Conservation (phyloP, 2,888 invertebrate species). For the Aphrophora alni region DNA sequence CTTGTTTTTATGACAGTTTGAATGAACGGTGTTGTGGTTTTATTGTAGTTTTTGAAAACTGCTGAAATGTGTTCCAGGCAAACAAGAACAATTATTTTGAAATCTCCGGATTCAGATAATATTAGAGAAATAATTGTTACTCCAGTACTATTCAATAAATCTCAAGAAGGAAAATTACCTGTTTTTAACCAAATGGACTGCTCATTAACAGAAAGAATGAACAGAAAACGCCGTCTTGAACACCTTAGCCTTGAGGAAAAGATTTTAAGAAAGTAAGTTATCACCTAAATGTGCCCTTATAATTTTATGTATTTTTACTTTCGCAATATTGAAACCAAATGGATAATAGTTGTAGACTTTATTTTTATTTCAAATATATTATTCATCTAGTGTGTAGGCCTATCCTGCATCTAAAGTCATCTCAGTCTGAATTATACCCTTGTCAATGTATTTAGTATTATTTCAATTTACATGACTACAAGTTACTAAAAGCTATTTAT, state of each 20-base stretch:
- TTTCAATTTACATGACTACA: too few species aligned
- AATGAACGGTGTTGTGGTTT: neutral
- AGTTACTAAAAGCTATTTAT: too few species aligned
- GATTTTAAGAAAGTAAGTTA: conserved; percentile 85
- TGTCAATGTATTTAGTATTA: too few species aligned
- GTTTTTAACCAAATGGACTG: conserved; percentile 22
- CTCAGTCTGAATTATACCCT: too few species aligned
- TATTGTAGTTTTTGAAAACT: neutral
- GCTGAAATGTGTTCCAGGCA: neutral
- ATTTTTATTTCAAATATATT: too few species aligned
- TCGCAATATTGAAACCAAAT: neutral
- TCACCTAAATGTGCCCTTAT: too few species aligned
- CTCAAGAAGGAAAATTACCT: conserved; percentile 25
- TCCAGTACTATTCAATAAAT: conserved; percentile 29
- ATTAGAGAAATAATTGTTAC: conserved; percentile 39
- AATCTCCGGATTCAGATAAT: conserved; percentile 39
- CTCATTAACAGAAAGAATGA: conserved; percentile 45
- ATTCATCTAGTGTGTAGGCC: too few species aligned
- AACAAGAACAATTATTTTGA: conserved; percentile 36
- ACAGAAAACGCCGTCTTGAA: conserved; percentile 79
- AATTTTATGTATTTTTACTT: too few species aligned
- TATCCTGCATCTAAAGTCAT: too few species aligned
- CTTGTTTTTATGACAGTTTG: neutral
- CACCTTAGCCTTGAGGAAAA: conserved; percentile 88
- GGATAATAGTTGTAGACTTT: too few species aligned